Percentiles rank a stretch among this genome's conserved stretches.
phyloP scores from a whole-genome alignment of 2,888 invertebrate species.

The Drosophila subquinaria region DNA sequence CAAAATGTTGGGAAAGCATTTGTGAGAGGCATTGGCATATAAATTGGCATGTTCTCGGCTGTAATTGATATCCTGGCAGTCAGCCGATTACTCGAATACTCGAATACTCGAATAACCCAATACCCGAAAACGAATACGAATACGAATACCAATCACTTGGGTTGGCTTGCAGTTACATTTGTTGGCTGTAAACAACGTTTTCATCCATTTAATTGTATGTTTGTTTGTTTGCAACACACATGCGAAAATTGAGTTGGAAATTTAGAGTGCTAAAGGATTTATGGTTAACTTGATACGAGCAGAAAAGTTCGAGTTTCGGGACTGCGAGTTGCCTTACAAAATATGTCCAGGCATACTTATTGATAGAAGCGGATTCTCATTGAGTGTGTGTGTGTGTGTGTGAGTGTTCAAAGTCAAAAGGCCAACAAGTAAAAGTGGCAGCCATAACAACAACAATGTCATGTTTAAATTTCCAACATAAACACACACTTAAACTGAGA shows the following conservation, averaged over 20 bases:
- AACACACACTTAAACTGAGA: constrained; percentile 45
- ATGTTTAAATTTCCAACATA: constrained; percentile 44
- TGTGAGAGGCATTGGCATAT: constrained; percentile 55
- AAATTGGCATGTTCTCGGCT: constrained; percentile 71
- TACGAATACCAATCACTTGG: too few species aligned
- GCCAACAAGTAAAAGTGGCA: constrained; percentile 47
- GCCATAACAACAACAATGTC: constrained; percentile 41
- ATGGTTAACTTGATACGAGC: constrained; percentile 66
- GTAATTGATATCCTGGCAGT: constrained; percentile 72
- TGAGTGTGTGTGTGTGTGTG: constrained; percentile 7
- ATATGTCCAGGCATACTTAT: constrained; percentile 37
- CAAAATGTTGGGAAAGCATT: constrained; percentile 40
- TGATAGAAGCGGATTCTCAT: constrained; percentile 28
- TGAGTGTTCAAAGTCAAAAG: constrained; percentile 34
- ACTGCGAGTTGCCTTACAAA: constrained; percentile 46
- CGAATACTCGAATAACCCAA: neutral
- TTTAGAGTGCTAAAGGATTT: constrained; percentile 76
- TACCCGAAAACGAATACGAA: constrained; percentile 15
- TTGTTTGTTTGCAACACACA: constrained; percentile 34
- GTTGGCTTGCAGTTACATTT: constrained; percentile 41
- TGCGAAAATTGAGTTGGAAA: constrained; percentile 70
- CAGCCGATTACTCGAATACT: constrained; percentile 38
- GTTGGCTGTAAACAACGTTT: constrained; percentile 75
- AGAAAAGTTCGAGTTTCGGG: constrained; percentile 27
- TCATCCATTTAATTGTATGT: constrained; percentile 68